These are phyloP conservation scores for Pyrgus malvae DNA, from an alignment of 2,888 invertebrate genomes.

Conservation along the genomic window DNA sequence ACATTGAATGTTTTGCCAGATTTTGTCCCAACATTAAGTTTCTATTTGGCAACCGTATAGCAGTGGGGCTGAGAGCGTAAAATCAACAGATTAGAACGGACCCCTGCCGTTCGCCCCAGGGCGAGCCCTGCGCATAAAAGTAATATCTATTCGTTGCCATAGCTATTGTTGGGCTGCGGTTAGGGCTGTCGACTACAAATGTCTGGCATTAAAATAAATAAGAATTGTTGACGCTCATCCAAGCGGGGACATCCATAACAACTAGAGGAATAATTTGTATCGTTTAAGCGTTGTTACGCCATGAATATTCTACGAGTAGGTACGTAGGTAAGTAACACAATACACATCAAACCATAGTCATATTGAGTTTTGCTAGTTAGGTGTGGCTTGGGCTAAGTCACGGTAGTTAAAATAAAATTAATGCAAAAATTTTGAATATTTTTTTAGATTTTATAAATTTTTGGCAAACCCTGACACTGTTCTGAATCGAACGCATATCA, in stretches of 20 bases:
- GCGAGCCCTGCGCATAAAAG: slow-evolving; percentile 56
- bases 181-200: slow-evolving; percentile 63
- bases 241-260: slow-evolving; percentile 7
- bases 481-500: slow-evolving; percentile 28
- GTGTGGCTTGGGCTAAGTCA: too few relatives aligned
- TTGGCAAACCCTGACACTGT: slow-evolving; percentile 15
- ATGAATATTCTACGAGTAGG: not conserved
- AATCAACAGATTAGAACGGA: slow-evolving; percentile 78
- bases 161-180: slow-evolving; percentile 67
- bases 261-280: slow-evolving; percentile 1
- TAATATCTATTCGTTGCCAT: slow-evolving; percentile 73
- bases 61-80: slow-evolving; percentile 64
- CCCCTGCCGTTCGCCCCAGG: slow-evolving; percentile 57
- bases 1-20: slow-evolving; percentile 10
- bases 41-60: slow-evolving; percentile 34
- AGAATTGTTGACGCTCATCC: slow-evolving; percentile 2
- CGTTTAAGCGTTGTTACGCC: not conserved
- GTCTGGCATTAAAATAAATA: slow-evolving; percentile 24
- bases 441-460: not conserved
- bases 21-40: slow-evolving; percentile 22
- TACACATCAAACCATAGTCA: too few relatives aligned
- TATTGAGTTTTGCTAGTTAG: too few relatives aligned
- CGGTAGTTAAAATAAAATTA: too few relatives aligned
- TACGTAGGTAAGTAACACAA: too few relatives aligned
- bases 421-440: too few relatives aligned